Evolutionary conservation across 2,888 invertebrate genomes (phyloP), one percentile per base, ranked within the genome.

Genomic region (Proisotoma minuta): DNA sequence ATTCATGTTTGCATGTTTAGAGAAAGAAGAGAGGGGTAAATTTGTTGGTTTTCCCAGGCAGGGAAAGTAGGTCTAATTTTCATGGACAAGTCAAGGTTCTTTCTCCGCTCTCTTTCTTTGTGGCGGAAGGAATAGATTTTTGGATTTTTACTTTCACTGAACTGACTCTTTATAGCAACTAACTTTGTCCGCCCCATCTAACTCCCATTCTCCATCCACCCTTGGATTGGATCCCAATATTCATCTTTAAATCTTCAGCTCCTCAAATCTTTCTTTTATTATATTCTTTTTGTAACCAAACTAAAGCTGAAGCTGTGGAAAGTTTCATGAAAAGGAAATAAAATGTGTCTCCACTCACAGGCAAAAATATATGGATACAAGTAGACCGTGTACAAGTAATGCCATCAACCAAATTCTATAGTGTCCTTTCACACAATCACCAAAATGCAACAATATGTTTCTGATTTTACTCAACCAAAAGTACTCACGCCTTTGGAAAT

Each of bases 41-140:
- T 10, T 15, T 8, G 34, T 34, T 8, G 15, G 34, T 15, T 10
- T 34, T 8, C 34, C 34, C 34, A 8, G 8, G 8, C 3, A 20
- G 52, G 20, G 52, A 52, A 52, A 52, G 52, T 52, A 52, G 52
- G 52, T 52, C 29, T 52, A 15, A 18, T 27, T 52, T 52, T 52
- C 52, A 52, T 52, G 52, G 52, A 52, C 52, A 52, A 52, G 52
- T 52, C 52, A 52, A 52, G 52, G 52, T 52, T 52, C 28, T 24
- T 52, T 20, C 47, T 47, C 20, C 10, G 34, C 34, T 34, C 34
- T 34, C 34, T 34, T 34, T n/a, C n/a, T n/a, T 34, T 34, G 34
- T 10, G 15, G 34, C 8, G 15, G 15, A 34, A 34, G 34, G 34
- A 34, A 34, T 34, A 10, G 34, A 15, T 10, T 34, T 34, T 15